Base-by-base conservation (phyloP, 1,140 invertebrate species). In the Hyles vespertilio region DNA sequence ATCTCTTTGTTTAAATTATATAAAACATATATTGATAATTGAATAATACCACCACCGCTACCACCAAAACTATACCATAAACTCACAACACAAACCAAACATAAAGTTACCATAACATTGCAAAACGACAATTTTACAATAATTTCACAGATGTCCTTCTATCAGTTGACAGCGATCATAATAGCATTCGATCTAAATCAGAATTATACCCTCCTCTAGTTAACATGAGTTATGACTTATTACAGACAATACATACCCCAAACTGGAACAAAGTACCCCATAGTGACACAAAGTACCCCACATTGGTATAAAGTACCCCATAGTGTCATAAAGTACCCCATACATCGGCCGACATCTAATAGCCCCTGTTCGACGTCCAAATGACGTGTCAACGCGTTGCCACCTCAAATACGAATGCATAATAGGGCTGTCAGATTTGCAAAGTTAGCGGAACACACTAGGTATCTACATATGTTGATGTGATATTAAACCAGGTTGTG, bases 221-320 rank as follows among this genome's bases (percentile, higher is more conserved):
- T 76, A 73, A 67, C 64, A 84, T 87, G 81, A 87, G 69, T 87
- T 86, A 87, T 84, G 81, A 87, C 74, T 79, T 84, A 80, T 84
- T 74, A 79, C 69, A 61, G 57, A 64, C 54, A 67, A 44, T 55
- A 45, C 49, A 55, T 43, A 53, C 32, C 32, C 49, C 49, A 34
- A 45, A 45, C 22, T 56, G 50, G 8, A 22, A 22, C 22, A 22
- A 22, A 22, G 22, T 22, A 61, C 71, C 79, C 77, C 67, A 71
- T 50, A 56, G 49, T 51, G 32, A 46, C 44, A 22, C 22, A 22
- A 22, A 40, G 36, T 40, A 62, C 71, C 79, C 77, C 67, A 71
- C 8, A 5, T 8, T 48, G 47, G 8, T n/a, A 34, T 33, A 32
- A 33, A 51, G 50, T 51, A 51, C 50, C 50, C 50, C 7, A 34